These are phyloP conservation scores for Cerastis leucographa DNA, from an alignment of 2,888 invertebrate genomes.

Conservation along the genomic window DNA sequence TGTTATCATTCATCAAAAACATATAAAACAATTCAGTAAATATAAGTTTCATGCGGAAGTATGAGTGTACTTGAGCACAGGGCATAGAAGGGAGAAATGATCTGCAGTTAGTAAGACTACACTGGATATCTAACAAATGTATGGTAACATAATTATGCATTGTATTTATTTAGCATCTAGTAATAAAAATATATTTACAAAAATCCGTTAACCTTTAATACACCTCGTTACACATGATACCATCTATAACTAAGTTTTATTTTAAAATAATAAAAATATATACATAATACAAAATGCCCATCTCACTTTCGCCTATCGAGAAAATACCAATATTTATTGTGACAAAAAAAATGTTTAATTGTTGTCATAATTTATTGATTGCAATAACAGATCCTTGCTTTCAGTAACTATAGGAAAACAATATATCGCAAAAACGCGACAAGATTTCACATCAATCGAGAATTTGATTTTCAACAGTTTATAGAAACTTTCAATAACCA, in stretches of 20 bases:
- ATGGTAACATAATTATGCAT: constrained; percentile 82
- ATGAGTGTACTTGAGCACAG: constrained; percentile 61
- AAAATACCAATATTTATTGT: constrained; percentile 60
- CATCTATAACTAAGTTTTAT: constrained; percentile 71
- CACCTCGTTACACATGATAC: constrained; percentile 74
- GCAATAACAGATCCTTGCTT: constrained; percentile 51
- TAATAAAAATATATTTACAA: constrained; percentile 87
- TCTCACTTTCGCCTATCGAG: constrained; percentile 71
- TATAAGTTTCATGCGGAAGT: constrained; percentile 50
- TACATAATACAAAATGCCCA: constrained; percentile 80
- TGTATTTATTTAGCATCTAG: constrained; percentile 74
- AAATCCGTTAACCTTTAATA: constrained; percentile 80
- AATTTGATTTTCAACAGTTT: constrained; percentile 73
- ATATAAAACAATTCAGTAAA: constrained; percentile 38
- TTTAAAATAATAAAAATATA: constrained; percentile 76
- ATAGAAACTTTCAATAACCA: constrained; percentile 74
- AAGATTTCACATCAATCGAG: constrained; percentile 65
- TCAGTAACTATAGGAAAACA: constrained; percentile 52
- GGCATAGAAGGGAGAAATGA: constrained; percentile 56
- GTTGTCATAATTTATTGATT: constrained; percentile 57
- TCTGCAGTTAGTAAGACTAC: constrained; percentile 69
- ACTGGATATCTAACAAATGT: constrained; percentile 72
- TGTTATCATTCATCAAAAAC: constrained; percentile 47
- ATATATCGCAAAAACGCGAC: constrained; percentile 68
- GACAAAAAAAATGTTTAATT: constrained; percentile 54